phyloP scores from a whole-genome alignment of 2,797 vertebrate species.

The Gila robusta region DNA sequence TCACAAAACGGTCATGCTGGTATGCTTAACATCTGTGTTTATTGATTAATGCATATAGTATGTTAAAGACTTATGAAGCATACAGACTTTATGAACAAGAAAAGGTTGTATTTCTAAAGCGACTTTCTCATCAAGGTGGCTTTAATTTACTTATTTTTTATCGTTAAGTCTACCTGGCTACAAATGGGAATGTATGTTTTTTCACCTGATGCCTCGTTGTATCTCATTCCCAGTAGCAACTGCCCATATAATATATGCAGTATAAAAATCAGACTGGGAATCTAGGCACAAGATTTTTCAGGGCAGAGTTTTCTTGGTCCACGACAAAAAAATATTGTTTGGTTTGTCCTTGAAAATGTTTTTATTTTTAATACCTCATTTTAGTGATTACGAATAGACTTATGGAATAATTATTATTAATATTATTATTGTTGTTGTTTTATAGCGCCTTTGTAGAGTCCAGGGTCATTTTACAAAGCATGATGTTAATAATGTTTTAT shows the following conservation, averaged over 20 bases:
- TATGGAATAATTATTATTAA: not conserved
- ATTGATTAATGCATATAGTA: not conserved
- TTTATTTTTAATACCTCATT: slow-evolving; percentile 1
- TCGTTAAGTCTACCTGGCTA: not conserved
- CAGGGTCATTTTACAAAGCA: not conserved
- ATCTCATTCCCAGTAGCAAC: slow-evolving; percentile 1
- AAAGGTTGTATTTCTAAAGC: not conserved
- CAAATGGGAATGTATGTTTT: not conserved
- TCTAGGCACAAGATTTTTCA: not conserved
- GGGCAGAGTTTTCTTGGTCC: not conserved
- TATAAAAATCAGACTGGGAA: slow-evolving; percentile 7
- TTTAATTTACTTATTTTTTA: not conserved
- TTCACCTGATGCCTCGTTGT: not conserved
- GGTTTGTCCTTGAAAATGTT: not conserved
- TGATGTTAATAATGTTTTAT: not conserved
- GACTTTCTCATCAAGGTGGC: not conserved
- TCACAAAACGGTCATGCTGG: not conserved
- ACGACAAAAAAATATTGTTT: not conserved
- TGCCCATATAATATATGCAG: slow-evolving; percentile 12
- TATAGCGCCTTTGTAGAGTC: not conserved
- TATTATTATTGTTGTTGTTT: not conserved
- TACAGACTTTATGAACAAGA: not conserved
- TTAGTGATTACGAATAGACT: not conserved
- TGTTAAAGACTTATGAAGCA: not conserved
- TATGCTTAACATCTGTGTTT: slow-evolving; percentile 2